Percentiles rank a stretch among this genome's conserved stretches.
phyloP scores from a whole-genome alignment of 2,888 invertebrate species.

The Sarcophaga rosellei region DNA sequence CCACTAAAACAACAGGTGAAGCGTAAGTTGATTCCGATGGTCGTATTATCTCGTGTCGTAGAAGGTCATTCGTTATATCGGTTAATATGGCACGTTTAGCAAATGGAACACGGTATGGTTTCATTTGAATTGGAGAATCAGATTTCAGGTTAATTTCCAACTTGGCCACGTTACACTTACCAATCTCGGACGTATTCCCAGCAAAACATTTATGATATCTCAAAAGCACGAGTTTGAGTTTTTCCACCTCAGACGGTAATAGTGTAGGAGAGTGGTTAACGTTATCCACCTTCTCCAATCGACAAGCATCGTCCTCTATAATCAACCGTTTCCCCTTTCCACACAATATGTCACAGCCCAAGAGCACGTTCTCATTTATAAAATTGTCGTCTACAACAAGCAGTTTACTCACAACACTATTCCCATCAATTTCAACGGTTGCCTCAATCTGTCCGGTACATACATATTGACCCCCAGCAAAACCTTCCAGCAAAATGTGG shows the following conservation, averaged over 20 bases:
- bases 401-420: constrained; percentile 4
- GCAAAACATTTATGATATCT: constrained; percentile 9
- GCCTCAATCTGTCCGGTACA: neutral
- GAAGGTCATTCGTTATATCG: constrained; percentile 37
- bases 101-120: constrained; percentile 31
- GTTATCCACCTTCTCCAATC: constrained; percentile 20
- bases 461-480: neutral
- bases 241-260: neutral
- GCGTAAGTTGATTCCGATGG: constrained; percentile 54
- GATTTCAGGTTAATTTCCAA: constrained; percentile 36
- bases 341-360: constrained; percentile 44
- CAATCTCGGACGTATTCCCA: constrained; percentile 2
- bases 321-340: constrained; percentile 45
- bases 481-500: neutral
- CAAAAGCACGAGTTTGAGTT: constrained; percentile 1
- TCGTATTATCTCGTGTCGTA: constrained; percentile 51
- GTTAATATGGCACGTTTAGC: constrained; percentile 50
- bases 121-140: constrained; percentile 12
- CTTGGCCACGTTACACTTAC: constrained; percentile 16
- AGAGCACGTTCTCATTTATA: constrained; percentile 42
- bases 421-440: neutral
- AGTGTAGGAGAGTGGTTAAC: neutral
- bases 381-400: constrained; percentile 49
- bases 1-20: constrained; percentile 11
- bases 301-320: constrained; percentile 47